Evolutionary conservation across 2,888 invertebrate genomes (phyloP), one percentile per base, ranked within the genome.

Genomic region (Hipparchia semele): DNA sequence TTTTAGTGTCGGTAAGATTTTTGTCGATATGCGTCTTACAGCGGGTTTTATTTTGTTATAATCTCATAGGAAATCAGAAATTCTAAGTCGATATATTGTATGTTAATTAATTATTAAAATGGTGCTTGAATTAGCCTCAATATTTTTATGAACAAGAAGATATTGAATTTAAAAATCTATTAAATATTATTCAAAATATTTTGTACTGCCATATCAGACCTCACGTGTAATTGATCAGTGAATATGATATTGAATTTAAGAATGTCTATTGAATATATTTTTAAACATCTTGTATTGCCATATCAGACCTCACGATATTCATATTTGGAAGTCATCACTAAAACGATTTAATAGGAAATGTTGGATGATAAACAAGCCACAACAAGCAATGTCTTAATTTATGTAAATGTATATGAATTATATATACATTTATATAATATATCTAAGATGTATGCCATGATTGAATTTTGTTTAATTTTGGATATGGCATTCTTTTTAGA

Each of bases 191-290:
- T 45, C 61, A 23, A 13, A 68, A n/a, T 60, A 13, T 67, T 58
- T 77, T 75, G 76, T 78, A 78, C 76, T 78, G 78, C 78, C 78
- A 78, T 75, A 68, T 76, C 76, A 75, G 77, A 77, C 72, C 59
- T 76, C 64, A 33, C 46, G 72, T 23, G 23, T 23, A 23, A 13
- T 0, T 13, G 56, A 2, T 46, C 46, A 46, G 0, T 6, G 6
- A 46, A 46, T 33, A 59, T 9, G 9, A 59, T 23, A 33, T 59
- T 59, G 39, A 39, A 39, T 59, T 60, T 33, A 60, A 33, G 9
- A 51, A 8, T 64, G 6, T 9, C 23, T 45, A 53, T 13, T 53
- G 46, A 73, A 51, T 60, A 58, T 61, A 13, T 39, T 39, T 45
- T 59, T 39, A 12, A 68, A n/a, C 64, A 13, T 67, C 61, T 77